Percentiles rank a stretch among this genome's conserved stretches.
Evolutionary conservation across 2,888 invertebrate genomes (phyloP).

Genomic region (Pachydiplax longipennis): DNA sequence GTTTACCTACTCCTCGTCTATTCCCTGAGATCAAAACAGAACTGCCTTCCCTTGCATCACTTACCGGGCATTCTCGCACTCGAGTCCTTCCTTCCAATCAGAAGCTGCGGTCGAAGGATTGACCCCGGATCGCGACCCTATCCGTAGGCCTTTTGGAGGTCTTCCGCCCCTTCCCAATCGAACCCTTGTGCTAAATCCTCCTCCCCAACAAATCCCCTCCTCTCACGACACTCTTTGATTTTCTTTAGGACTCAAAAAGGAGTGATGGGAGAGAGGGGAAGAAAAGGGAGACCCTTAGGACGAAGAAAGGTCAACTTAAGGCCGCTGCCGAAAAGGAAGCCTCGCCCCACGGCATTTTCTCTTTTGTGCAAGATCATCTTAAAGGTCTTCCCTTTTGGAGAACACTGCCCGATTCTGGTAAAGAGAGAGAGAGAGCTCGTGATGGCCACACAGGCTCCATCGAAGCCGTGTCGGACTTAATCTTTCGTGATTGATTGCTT

Average conservation of each 20-base stretch:
- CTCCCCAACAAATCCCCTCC: not conserved
- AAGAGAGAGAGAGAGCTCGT: not conserved
- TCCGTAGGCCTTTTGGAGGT: not conserved
- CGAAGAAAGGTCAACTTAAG: not conserved
- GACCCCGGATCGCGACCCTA: not conserved
- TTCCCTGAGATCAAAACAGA: not conserved
- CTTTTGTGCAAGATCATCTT: constrained; percentile 12
- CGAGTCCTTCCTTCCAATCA: not conserved
- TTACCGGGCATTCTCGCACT: not conserved
- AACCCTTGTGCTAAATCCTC: not conserved
- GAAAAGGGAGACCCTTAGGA: not conserved
- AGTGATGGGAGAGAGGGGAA: not conserved
- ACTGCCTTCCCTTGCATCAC: not conserved
- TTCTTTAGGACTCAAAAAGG: not conserved
- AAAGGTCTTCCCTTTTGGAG: not conserved
- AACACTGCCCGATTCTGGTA: not conserved
- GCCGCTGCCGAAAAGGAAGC: not conserved
- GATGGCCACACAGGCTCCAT: not conserved
- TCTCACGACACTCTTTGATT: not conserved
- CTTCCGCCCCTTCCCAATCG: not conserved
- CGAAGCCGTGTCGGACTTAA: not conserved
- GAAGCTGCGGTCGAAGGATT: not conserved
- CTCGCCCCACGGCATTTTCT: not conserved
- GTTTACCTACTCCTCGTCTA: not conserved
- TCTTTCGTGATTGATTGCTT: not conserved